Conservation (phyloP, 2,888 invertebrate genomes). For the Drepana falcataria region DNA sequence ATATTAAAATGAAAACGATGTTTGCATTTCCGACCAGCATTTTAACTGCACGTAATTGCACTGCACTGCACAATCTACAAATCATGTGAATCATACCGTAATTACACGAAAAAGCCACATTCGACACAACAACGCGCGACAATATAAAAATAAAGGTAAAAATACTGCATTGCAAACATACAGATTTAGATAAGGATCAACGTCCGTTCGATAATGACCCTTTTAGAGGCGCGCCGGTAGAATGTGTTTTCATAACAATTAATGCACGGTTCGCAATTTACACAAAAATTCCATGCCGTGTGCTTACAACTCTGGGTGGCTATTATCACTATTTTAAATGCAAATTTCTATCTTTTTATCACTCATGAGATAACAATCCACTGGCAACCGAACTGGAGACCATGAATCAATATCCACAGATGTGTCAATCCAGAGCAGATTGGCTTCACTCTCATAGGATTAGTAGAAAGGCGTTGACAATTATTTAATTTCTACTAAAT, state of each 20-base stretch:
- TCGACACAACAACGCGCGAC: conserved; percentile 20
- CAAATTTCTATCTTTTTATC: neutral
- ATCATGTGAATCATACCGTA: conserved; percentile 26
- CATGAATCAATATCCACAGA: too few species aligned
- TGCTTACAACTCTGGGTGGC: neutral
- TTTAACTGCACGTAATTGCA: conserved; percentile 14
- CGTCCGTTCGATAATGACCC: conserved; percentile 44
- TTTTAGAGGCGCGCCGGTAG: conserved; percentile 29
- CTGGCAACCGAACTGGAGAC: too few species aligned
- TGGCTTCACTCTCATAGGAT: too few species aligned
- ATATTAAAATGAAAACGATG: too few species aligned
- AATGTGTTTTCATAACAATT: conserved; percentile 33
- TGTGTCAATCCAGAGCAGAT: too few species aligned
- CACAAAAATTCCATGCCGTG: conserved; percentile 4
- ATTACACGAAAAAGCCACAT: conserved; percentile 27
- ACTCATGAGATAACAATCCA: too few species aligned
- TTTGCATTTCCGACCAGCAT: conserved; percentile 2
- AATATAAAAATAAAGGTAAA: conserved; percentile 45
- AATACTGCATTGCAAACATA: conserved; percentile 35
- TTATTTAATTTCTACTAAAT: too few species aligned
- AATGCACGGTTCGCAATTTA: conserved; percentile 18
- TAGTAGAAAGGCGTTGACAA: too few species aligned
- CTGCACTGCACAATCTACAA: conserved; percentile 17
- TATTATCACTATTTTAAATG: neutral
- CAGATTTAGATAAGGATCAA: conserved; percentile 51